A percentile compares a stretch with the other conserved stretches of the same genome.
Evolutionary conservation across 2,888 invertebrate genomes (phyloP).

Genomic region (Aleiodes leptofemur): DNA sequence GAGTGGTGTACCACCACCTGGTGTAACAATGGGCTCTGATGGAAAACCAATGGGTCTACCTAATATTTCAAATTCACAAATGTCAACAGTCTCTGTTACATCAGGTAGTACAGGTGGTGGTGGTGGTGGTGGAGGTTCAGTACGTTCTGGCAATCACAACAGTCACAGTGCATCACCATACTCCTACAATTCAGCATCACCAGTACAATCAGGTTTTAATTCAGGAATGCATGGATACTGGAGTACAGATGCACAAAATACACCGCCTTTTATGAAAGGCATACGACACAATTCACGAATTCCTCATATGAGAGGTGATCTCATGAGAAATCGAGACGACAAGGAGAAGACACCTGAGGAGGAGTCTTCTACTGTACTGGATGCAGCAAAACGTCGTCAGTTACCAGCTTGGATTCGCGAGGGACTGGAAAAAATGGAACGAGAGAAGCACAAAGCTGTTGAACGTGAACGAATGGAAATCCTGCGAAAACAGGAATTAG

Average conservation of each 20-base stretch:
- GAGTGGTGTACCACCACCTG: conserved; percentile 70
- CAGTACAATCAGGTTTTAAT: conserved; percentile 58
- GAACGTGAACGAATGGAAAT: conserved; percentile 85
- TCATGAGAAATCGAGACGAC: conserved; percentile 67
- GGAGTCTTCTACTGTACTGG: conserved; percentile 74
- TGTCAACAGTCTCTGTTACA: conserved; percentile 66
- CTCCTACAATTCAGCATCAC: conserved; percentile 68
- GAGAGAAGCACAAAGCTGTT: conserved; percentile 91
- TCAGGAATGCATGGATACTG: conserved; percentile 57
- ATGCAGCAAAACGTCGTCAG: conserved; percentile 91
- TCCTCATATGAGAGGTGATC: conserved; percentile 64
- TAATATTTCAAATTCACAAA: conserved; percentile 57
- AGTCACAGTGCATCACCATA: conserved; percentile 54
- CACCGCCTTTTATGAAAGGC: conserved; percentile 71
- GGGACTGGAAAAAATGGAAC: conserved; percentile 98
- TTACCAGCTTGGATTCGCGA: conserved; percentile 99
- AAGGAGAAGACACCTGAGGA: conserved; percentile 73
- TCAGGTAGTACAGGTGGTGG: conserved; percentile 67
- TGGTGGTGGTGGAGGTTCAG: conserved; percentile 60
- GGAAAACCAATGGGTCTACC: conserved; percentile 70
- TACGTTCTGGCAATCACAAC: conserved; percentile 63
- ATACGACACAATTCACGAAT: conserved; percentile 64
- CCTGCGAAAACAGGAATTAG: conserved; percentile 79
- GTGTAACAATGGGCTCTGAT: conserved; percentile 69
- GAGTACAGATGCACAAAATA: conserved; percentile 68